Conservation (phyloP, 2,888 invertebrate genomes). For the Amitus sp. region DNA sequence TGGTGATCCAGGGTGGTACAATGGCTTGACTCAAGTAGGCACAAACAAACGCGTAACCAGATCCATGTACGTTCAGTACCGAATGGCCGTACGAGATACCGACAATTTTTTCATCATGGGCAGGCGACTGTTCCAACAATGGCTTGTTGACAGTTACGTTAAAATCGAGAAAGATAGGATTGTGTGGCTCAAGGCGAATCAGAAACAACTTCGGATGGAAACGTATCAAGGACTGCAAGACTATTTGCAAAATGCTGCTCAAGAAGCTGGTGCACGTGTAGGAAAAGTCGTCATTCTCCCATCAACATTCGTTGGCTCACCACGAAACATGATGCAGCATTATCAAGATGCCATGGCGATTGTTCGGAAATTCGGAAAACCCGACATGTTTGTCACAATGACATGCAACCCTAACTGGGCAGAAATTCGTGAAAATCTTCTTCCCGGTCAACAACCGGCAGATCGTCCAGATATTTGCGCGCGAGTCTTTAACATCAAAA, state of each 20-base stretch:
- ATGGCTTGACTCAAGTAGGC: neutral
- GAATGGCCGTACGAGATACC: constrained; percentile 13
- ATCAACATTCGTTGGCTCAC: constrained; percentile 26
- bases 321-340: constrained; percentile 29
- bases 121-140: constrained; percentile 20
- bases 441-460: constrained; percentile 16
- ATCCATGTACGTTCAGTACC: constrained; percentile 10
- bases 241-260: constrained; percentile 18
- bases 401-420: constrained; percentile 34
- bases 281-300: constrained; percentile 27
- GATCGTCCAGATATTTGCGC: constrained; percentile 27
- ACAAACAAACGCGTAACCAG: constrained; percentile 7
- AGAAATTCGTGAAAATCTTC: constrained; percentile 30
- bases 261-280: constrained; percentile 12
- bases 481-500: constrained; percentile 28
- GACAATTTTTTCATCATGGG: constrained; percentile 13
- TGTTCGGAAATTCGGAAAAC: constrained; percentile 28
- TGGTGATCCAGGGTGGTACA: constrained; percentile 16
- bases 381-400: constrained; percentile 36
- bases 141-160: constrained; percentile 20
- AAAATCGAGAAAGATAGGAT: constrained; percentile 32
- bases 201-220: constrained; percentile 24
- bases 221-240: constrained; percentile 28
- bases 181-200: constrained; percentile 17
- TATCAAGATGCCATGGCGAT: constrained; percentile 42